These are phyloP conservation scores for Phataginus tricuspis DNA, from an alignment of 2,797 vertebrate genomes.

Conservation along the genomic window DNA sequence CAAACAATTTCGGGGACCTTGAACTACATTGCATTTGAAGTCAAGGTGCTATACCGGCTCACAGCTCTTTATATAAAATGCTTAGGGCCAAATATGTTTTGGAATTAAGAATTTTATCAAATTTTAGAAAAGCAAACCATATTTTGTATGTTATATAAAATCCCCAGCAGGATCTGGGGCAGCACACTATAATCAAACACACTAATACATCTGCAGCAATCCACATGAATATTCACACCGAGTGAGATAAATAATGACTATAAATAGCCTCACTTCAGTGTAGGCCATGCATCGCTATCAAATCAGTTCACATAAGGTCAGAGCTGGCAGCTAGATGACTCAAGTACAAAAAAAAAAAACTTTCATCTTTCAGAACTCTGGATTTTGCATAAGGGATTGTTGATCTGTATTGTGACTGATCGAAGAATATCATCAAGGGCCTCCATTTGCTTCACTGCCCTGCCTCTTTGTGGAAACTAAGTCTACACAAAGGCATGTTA, in stretches of 20 bases:
- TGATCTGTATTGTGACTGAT: not conserved
- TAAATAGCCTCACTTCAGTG: constrained; percentile 64
- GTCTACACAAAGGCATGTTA: not conserved
- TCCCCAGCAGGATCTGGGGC: constrained; percentile 12
- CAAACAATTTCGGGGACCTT: constrained; percentile 12
- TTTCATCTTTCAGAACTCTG: constrained; percentile 7
- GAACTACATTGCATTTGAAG: constrained; percentile 42
- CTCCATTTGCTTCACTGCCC: not conserved
- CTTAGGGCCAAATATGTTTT: constrained; percentile 30
- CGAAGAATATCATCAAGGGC: constrained; percentile 13
- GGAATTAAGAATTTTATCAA: constrained; percentile 64
- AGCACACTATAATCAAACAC: constrained; percentile 57
- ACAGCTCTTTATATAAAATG: not conserved
- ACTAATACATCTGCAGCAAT: constrained; percentile 56
- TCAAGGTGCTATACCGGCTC: constrained; percentile 54
- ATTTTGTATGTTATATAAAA: constrained; percentile 61
- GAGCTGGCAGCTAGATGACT: constrained; percentile 8
- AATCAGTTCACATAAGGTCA: constrained; percentile 65
- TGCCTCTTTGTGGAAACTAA: not conserved
- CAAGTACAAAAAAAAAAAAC: constrained; percentile 44
- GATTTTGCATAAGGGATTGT: not conserved
- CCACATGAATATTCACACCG: constrained; percentile 74
- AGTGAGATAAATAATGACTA: constrained; percentile 65
- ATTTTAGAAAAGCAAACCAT: constrained; percentile 50
- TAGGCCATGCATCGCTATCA: constrained; percentile 28